Evolutionary conservation across 2,797 vertebrate species (phyloP).

Genomic region (Siniperca undulata): DNA sequence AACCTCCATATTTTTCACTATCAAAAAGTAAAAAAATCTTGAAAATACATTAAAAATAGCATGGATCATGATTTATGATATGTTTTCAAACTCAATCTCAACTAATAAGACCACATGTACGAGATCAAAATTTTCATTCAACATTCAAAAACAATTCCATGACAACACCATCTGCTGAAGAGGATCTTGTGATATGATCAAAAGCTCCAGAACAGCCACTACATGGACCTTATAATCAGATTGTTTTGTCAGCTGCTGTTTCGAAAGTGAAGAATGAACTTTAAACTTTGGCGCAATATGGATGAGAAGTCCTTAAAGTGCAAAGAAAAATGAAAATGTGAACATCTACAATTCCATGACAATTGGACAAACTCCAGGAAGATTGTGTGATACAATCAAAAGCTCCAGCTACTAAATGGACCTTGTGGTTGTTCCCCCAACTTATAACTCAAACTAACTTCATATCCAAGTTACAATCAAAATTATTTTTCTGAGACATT

Average conservation of each 20-base stretch:
- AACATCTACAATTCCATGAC: neutral
- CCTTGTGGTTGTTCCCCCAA: no score
- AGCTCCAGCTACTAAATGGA: neutral
- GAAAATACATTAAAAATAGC: neutral
- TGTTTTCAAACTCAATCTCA: neutral
- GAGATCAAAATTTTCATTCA: neutral
- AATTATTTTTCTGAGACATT: neutral
- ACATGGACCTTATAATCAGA: neutral
- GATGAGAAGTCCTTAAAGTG: neutral
- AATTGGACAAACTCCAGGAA: neutral
- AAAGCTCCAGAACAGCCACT: neutral
- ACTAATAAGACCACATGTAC: neutral
- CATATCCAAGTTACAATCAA: neutral
- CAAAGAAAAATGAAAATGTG: neutral
- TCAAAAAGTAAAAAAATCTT: neutral
- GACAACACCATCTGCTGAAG: neutral
- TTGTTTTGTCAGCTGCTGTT: neutral
- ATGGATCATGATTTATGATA: neutral
- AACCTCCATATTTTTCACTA: neutral
- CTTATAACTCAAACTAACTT: no score
- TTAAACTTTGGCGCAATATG: neutral
- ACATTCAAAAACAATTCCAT: neutral
- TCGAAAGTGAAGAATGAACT: neutral
- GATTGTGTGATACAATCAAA: neutral
- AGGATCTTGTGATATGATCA: neutral